phyloP scores from a whole-genome alignment of 35 echinoderm and acorn worm species.

The Chiridota heheva region DNA sequence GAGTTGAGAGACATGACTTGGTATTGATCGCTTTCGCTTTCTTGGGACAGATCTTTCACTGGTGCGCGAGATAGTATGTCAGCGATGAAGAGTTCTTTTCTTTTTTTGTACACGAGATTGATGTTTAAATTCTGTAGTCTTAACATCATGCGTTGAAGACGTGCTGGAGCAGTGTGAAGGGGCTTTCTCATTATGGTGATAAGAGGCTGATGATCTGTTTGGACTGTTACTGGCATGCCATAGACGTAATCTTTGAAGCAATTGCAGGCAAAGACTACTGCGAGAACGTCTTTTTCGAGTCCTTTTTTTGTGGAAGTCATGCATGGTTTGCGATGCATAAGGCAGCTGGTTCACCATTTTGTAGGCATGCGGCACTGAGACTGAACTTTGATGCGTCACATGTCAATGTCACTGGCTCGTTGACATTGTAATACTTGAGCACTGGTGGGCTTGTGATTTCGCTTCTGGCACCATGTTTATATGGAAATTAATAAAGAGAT shows the following conservation, averaged over 20 bases:
- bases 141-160: slow-evolving; percentile 33
- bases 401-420: slow-evolving; percentile 59
- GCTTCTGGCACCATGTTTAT: too few species aligned
- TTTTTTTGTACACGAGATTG: slow-evolving; percentile 33
- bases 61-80: slow-evolving; percentile 46
- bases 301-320: too few species aligned
- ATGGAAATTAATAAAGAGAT: too few species aligned
- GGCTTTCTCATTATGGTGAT: slow-evolving; percentile 32
- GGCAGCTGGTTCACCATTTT: slow-evolving; percentile 52
- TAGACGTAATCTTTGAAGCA: slow-evolving; percentile 63
- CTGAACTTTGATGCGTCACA: slow-evolving; percentile 60
- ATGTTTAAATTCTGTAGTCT: slow-evolving; percentile 47
- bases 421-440: slow-evolving; percentile 53
- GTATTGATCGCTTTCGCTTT: slow-evolving; percentile 7
- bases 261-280: slow-evolving; percentile 57
- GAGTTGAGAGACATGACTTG: slow-evolving; percentile 39
- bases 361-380: slow-evolving; percentile 39
- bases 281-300: slow-evolving; percentile 65
- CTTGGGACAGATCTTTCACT: not conserved
- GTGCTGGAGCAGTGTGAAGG: slow-evolving; percentile 14
- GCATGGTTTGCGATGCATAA: slow-evolving; percentile 61
- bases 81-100: slow-evolving; percentile 36
- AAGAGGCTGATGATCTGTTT: slow-evolving; percentile 44
- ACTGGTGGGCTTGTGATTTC: slow-evolving; percentile 30
- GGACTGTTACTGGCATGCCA: slow-evolving; percentile 28